Conservation (phyloP, 2,113 vertebrate species). For the Danionella cerebrum region DNA sequence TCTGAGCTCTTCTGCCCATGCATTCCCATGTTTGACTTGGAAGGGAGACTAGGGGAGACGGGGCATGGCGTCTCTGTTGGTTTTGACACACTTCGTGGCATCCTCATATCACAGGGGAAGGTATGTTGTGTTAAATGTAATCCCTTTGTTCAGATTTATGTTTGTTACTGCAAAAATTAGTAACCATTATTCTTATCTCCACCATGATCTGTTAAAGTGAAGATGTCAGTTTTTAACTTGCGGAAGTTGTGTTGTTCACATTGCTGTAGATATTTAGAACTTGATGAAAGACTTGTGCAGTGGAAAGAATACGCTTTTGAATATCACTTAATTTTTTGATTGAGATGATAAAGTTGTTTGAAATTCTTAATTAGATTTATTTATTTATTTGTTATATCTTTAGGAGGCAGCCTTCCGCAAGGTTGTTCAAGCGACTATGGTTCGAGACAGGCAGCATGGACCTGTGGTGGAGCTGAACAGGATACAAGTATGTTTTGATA, state of each 20-base stretch:
- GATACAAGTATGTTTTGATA: slow-evolving; percentile 76
- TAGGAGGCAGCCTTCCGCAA: slow-evolving; percentile 98
- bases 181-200: no score
- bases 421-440: slow-evolving; percentile 97
- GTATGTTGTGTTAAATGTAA: slow-evolving; percentile 47
- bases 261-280: no score
- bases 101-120: slow-evolving; percentile 97
- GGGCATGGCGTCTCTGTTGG: slow-evolving; percentile 88
- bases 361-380: not conserved
- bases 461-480: slow-evolving; percentile 96
- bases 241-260: no score
- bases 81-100: slow-evolving; percentile 86
- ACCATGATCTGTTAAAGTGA: no score
- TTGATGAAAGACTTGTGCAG: no score
- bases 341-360: not conserved
- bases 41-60: slow-evolving; percentile 85
- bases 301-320: no score
- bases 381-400: not conserved
- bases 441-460: slow-evolving; percentile 91
- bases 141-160: no score
- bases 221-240: no score
- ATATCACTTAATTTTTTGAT: no score
- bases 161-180: no score
- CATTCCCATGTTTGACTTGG: slow-evolving; percentile 97
- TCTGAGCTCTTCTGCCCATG: slow-evolving; percentile 98